Evolutionary conservation across 1,140 invertebrate genomes (phyloP).

Genomic region (Amyelois transitella): DNA sequence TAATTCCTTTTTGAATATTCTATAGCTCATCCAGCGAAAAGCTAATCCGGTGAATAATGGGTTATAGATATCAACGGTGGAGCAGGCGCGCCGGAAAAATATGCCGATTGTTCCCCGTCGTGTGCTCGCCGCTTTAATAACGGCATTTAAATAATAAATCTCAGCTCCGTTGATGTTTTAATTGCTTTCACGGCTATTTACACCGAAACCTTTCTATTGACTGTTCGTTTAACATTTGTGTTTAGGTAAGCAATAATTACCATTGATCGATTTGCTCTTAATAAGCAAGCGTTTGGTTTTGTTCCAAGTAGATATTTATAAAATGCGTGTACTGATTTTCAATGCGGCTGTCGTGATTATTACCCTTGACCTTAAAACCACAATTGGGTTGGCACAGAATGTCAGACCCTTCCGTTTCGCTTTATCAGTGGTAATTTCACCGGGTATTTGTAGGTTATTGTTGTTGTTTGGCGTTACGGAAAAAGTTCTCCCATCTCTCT

Average conservation of each 20-base stretch:
- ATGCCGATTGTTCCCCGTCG: conserved; percentile 47
- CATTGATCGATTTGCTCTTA: too few species aligned
- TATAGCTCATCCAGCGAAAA: conserved; percentile 63
- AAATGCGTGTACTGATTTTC: too few species aligned
- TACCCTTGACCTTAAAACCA: too few species aligned
- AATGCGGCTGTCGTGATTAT: too few species aligned
- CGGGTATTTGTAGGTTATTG: too few species aligned
- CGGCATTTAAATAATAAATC: conserved; percentile 35
- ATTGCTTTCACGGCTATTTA: conserved; percentile 18
- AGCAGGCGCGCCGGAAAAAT: conserved; percentile 63
- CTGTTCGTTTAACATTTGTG: neutral
- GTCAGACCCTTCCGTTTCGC: too few species aligned
- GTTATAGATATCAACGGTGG: conserved; percentile 66
- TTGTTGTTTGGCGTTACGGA: too few species aligned
- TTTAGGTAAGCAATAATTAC: neutral
- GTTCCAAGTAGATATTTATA: too few species aligned
- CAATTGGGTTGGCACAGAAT: too few species aligned
- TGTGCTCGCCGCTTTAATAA: conserved; percentile 35
- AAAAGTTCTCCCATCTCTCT: neutral
- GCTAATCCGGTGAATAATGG: conserved; percentile 72
- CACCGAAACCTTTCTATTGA: conserved; percentile 4
- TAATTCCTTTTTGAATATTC: conserved; percentile 71
- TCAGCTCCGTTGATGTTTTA: conserved; percentile 26
- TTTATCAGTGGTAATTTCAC: too few species aligned
- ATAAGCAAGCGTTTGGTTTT: too few species aligned